Evolutionary conservation across 2,113 vertebrate genomes (phyloP).

Genomic region (Alaudala cheleensis): DNA sequence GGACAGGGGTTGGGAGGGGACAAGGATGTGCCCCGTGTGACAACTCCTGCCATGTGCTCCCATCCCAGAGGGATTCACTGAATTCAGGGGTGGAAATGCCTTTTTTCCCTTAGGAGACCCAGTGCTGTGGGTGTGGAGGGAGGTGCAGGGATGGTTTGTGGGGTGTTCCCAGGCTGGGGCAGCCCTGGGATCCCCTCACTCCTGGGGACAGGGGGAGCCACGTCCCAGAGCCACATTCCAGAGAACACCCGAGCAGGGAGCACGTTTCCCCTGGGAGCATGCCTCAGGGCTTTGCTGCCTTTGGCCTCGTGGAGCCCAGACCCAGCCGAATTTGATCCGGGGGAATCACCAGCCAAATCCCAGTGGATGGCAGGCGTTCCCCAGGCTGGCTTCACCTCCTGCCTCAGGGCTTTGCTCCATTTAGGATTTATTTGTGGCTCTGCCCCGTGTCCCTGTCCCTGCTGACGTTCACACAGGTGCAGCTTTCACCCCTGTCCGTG

Average conservation of each 20-base stretch:
- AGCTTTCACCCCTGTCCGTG: not conserved
- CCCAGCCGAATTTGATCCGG: not conserved
- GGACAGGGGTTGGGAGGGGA: not conserved
- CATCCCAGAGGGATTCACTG: not conserved
- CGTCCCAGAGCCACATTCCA: rapidly evolving
- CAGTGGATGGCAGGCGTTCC: rapidly evolving
- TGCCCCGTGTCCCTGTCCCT: rapidly evolving
- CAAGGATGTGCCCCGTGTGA: rapidly evolving
- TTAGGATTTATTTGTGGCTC: not conserved
- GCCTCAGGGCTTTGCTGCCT: too few species aligned
- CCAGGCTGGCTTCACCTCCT: rapidly evolving
- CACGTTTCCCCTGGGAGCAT: not conserved
- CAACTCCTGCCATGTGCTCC: not conserved
- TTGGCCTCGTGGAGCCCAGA: not conserved
- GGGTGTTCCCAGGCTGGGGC: not conserved
- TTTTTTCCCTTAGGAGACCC: not conserved
- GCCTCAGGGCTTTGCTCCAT: not conserved
- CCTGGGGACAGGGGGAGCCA: not conserved
- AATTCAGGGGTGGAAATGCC: not conserved
- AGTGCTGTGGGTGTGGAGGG: rapidly evolving
- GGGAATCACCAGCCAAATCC: not conserved
- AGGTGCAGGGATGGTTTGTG: not conserved
- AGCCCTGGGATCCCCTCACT: rapidly evolving
- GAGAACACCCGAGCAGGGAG: not conserved
- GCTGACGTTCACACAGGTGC: not conserved